Evolutionary conservation across 2,797 vertebrate species (phyloP), one percentile per base, ranked within the genome.

Genomic region (Aplochiton taeniatus): DNA sequence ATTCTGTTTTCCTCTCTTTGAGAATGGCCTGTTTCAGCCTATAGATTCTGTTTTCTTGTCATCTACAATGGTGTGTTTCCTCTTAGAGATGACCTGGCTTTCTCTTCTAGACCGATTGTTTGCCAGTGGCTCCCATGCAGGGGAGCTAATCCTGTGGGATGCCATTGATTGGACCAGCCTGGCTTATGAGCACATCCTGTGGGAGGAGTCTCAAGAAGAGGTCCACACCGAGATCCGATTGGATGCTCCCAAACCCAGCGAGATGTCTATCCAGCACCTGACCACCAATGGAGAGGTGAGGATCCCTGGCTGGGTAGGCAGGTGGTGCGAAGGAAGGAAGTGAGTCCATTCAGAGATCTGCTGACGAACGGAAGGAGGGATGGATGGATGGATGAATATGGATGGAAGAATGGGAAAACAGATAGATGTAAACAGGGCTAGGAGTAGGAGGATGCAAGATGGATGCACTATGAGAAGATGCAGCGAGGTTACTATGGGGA

Each of bases 141-240:
- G 97, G 7, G 97, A 99, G 81, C 72, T 99, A 80, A 95, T 98
- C 76, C 67, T 98, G 58, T 99, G 97, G 97, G 93, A 98, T 70
- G 81, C 92, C 0, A 58, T 93, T 20, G 92, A 96, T n/a, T 98
- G 94, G 93, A 94, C 89, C 18, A 76, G 93, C 61, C 85, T 92
- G 76, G 92, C 91, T 19, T 94, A 89, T 54, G 95, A 98, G 69
- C 90, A 89, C 77, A 95, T 92, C 81, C 91, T 95, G 75, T 96
- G 95, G 94, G 93, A 95, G 83, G 92, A 93, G 84, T 83, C 92
- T 1, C 91, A 89, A 46, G 65, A 80, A 66, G 87, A 89, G 50
- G 1, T 79, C 17, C 94, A 94, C 65, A 79, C 91, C 0, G 95
- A 97, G 81, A 94, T 95, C 76, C 93, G 93, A 63, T 61, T 98